These are phyloP conservation scores for Acronicta aceris DNA, from an alignment of 2,888 invertebrate species.

Conservation along the genomic window DNA sequence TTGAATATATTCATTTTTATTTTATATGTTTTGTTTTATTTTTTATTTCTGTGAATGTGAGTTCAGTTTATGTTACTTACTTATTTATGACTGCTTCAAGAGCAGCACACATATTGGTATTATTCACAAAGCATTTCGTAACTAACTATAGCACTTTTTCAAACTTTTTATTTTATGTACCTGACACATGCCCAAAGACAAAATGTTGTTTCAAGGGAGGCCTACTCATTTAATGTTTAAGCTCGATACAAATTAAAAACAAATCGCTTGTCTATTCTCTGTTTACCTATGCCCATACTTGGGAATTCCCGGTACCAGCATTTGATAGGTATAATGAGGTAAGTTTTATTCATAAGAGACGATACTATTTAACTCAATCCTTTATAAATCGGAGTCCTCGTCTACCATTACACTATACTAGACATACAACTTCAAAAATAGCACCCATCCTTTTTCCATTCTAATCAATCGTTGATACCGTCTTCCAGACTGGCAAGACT, in stretches of 20 bases:
- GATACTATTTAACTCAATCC: background rate
- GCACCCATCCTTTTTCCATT: conserved; percentile 41
- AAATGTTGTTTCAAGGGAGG: background rate
- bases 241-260: background rate
- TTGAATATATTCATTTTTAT: conserved; percentile 89
- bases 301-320: background rate
- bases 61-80: conserved; percentile 50
- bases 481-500: conserved; percentile 87
- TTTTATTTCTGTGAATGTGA: conserved; percentile 74
- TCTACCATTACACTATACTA: background rate
- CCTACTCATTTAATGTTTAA: background rate
- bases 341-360: conserved; percentile 13
- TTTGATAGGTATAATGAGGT: conserved; percentile 16
- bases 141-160: conserved; percentile 47
- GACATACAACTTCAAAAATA: conserved; percentile 9
- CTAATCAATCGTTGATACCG: conserved; percentile 56
- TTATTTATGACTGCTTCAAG: conserved; percentile 41
- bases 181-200: background rate
- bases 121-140: conserved; percentile 46
- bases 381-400: background rate
- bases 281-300: background rate
- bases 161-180: conserved; percentile 15
- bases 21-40: conserved; percentile 87
- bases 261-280: conserved; percentile 20
- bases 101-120: conserved; percentile 34